Evolutionary conservation across 2,113 vertebrate species (phyloP), one percentile per base, ranked within the genome.

Genomic region (Myxocyprinus asiaticus): DNA sequence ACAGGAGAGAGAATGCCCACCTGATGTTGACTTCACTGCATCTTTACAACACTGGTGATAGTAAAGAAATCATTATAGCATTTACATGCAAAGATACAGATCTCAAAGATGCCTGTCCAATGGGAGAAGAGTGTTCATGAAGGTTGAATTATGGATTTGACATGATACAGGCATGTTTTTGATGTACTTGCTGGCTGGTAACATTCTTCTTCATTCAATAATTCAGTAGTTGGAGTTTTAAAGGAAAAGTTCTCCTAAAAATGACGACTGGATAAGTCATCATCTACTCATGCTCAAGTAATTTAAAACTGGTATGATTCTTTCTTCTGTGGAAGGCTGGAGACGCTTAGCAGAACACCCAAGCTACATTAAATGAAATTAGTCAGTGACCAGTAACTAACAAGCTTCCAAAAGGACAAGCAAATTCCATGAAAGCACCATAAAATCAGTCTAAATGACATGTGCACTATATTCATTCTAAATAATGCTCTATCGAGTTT

Each of bases 71-170:
- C 11, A 51, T 48, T 50, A 42, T 33, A 17, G 51, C 44, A 75
- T 62, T 51, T 22, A 51, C 6, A 63, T 51, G 55, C 45, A 47
- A 8, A 50, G 45, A 61, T 47, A 22, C 43, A 47, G 15, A 12
- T 44, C 61, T 2, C 0, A 11, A 6, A 72, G 14, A 45, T 33
- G 22, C 14, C 9, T 50, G 58, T n/a, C 14, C 50, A 70, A 55
- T 14, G 17, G 9, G 12, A 42, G 50, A 65, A 44, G 22, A 33
- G 22, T n/a, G 0, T 14, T 63, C 51, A 51, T 75, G 17, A n/a
- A 50, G 45, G 22, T 11, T 75, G 9, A 73, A 59, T 72, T 72
- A 72, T 72, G n/a, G 3, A 72, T 73, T 45, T 45, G 10, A 73
- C 55, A 73, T 17, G 9, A 61, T 73, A 22, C 70, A 73, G 9